Percentiles rank a stretch among this genome's conserved stretches.
Evolutionary conservation across 2,888 invertebrate genomes (phyloP).

Genomic region (Agonopterix arenella): DNA sequence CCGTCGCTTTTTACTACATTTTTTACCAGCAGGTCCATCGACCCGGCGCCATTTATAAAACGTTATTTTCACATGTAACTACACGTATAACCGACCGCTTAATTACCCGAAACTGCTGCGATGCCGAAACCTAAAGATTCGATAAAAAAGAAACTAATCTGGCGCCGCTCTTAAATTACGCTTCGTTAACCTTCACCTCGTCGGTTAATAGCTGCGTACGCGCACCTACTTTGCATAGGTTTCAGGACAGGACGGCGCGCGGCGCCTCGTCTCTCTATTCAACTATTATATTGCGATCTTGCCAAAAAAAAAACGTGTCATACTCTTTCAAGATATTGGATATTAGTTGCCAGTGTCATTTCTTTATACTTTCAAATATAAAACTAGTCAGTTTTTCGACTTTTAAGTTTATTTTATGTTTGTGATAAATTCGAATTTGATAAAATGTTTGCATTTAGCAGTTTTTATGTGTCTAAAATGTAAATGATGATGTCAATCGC

Average conservation of each 20-base stretch:
- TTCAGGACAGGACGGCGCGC: constrained; percentile 11
- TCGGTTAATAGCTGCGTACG: constrained; percentile 33
- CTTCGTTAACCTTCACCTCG: constrained; percentile 47
- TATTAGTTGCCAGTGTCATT: constrained; percentile 18
- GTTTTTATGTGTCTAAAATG: constrained; percentile 26
- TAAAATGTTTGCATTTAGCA: constrained; percentile 34
- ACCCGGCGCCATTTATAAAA: constrained; percentile 43
- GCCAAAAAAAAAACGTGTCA: constrained; percentile 52
- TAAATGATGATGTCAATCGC: constrained; percentile 26
- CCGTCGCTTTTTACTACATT: constrained; percentile 42
- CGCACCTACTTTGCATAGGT: constrained; percentile 25
- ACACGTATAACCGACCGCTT: constrained; percentile 60
- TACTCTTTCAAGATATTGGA: constrained; percentile 27
- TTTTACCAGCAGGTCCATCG: constrained; percentile 40
- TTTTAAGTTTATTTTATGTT: constrained; percentile 23
- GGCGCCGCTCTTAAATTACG: constrained; percentile 51
- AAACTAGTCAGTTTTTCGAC: constrained; percentile 41
- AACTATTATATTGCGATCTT: constrained; percentile 35
- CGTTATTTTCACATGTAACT: constrained; percentile 65
- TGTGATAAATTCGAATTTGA: constrained; percentile 30
- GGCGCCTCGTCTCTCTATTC: constrained; percentile 53
- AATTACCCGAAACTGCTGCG: constrained; percentile 63
- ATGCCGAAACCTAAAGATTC: constrained; percentile 38
- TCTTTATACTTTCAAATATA: constrained; percentile 9
- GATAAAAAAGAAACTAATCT: constrained; percentile 48